Evolutionary conservation across 2,797 vertebrate genomes (phyloP), one percentile per base, ranked within the genome.

Genomic region (Microctenopoma lineatum): DNA sequence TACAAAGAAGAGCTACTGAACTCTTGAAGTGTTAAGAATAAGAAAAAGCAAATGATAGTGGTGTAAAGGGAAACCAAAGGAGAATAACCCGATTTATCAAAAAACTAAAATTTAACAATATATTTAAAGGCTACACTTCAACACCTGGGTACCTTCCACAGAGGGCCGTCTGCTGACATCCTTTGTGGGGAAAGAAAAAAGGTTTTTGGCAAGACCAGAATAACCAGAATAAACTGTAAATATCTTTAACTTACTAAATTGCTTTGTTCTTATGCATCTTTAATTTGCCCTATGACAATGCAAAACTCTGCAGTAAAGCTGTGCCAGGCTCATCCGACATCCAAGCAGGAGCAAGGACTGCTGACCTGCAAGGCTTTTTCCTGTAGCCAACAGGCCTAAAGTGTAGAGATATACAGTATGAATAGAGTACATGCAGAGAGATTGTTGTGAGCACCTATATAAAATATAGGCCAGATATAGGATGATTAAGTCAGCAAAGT

Each of bases 301-400:
- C 53, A 66, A 45, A 44, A n/a, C 26, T 52, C 34, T 55, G 44
- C 2, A 58, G 2, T 66, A 56, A 80, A 38, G 36, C 67, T 73
- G 47, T 58, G 70, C 58, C 75, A 81, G 56, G 26, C 2, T 71
- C 15, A 62, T 71, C 50, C 26, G 57, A 62, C 69, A 74, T 73
- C 45, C 44, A 66, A 66, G 34, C 7, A 51, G 48, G 9, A 60
- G 62, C 62, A 53, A 48, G 14, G 44, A 68, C 0, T 42, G 59
- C 46, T 61, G 65, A 86, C 27, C 38, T 63, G 45, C 51, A 57
- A 60, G 27, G 13, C 10, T 51, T 59, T 48, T 75, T 12, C 39
- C n/a, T 13, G 21, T 21, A 21, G 21, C 21, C 21, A 21, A 21
- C 21, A 21, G 21, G 21, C 21, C 21, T 21, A 21, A 21, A 21